These are phyloP conservation scores for Masnerella sp. DNA, from an alignment of 2,888 invertebrate genomes.

Conservation along the genomic window DNA sequence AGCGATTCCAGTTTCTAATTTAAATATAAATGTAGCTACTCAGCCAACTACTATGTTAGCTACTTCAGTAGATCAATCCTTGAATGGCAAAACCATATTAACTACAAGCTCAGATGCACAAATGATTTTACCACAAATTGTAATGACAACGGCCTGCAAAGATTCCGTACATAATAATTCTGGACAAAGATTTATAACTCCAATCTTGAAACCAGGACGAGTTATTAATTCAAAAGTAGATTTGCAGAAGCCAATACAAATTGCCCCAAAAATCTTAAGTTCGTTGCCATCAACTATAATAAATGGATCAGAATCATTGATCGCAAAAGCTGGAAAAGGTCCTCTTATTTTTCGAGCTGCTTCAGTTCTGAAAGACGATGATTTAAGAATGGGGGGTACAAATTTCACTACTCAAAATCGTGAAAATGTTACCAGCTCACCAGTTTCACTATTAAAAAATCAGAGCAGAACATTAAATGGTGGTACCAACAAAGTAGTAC, in stretches of 20 bases:
- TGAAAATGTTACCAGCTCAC: conserved; percentile 64
- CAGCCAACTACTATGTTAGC: conserved; percentile 65
- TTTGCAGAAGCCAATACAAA: conserved; percentile 67
- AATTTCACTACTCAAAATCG: conserved; percentile 63
- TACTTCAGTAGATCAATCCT: conserved; percentile 54
- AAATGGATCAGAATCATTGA: conserved; percentile 53
- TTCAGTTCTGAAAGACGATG: conserved; percentile 67
- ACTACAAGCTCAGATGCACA: conserved; percentile 59
- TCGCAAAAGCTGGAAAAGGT: conserved; percentile 59
- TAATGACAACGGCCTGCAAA: conserved; percentile 64
- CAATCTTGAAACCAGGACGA: conserved; percentile 62
- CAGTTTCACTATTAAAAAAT: conserved; percentile 73
- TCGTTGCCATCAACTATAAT: conserved; percentile 51
- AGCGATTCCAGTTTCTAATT: conserved; percentile 67
- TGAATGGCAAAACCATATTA: conserved; percentile 57
- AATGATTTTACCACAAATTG: conserved; percentile 64
- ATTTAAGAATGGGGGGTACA: conserved; percentile 60
- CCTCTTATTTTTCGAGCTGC: conserved; percentile 67
- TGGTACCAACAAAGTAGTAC: background rate
- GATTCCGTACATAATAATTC: conserved; percentile 63
- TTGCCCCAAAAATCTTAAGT: conserved; percentile 69
- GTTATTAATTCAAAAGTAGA: conserved; percentile 52
- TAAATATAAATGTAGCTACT: conserved; percentile 25
- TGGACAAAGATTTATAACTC: conserved; percentile 67
- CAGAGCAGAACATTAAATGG: conserved; percentile 24